These are phyloP conservation scores for Andrena hattorfiana DNA, from an alignment of 2,888 invertebrate genomes.

Conservation along the genomic window DNA sequence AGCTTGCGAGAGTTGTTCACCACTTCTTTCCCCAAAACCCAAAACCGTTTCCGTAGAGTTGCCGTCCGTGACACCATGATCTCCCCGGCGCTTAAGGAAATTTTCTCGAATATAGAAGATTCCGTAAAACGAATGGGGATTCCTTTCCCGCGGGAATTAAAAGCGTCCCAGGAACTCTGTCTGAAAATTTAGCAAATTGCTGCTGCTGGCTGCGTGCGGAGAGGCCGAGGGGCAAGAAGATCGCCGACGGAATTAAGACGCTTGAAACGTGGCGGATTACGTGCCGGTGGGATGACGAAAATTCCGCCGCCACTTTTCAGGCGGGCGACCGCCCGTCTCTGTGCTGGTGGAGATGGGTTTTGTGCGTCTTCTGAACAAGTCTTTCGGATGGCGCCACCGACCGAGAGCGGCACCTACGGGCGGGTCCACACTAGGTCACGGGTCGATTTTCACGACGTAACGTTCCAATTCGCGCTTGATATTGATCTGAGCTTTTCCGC, in stretches of 20 bases:
- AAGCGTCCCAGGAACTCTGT: constrained; percentile 25
- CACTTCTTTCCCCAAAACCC: not conserved
- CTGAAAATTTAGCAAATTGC: constrained; percentile 39
- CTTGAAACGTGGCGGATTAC: constrained; percentile 32
- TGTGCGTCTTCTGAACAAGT: constrained; percentile 6
- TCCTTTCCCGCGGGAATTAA: constrained; percentile 41
- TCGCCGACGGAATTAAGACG: constrained; percentile 39
- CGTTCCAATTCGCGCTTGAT: constrained; percentile 82
- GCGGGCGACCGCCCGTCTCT: not conserved
- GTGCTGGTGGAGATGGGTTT: constrained; percentile 6
- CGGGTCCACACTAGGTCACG: constrained; percentile 84
- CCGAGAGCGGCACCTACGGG: constrained; percentile 72
- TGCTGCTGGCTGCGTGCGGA: not conserved
- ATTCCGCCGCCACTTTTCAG: constrained; percentile 24
- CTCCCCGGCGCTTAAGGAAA: not conserved
- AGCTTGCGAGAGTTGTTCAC: not conserved
- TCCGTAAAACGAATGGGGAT: constrained; percentile 25
- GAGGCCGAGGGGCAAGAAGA: not conserved
- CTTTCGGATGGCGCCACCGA: constrained; percentile 71
- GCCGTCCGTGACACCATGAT: not conserved
- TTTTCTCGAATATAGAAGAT: constrained; percentile 22
- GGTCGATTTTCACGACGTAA: constrained; percentile 83
- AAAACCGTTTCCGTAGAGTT: not conserved
- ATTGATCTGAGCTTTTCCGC: constrained; percentile 82
- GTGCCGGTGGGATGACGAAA: constrained; percentile 16